Evolutionary conservation across 1,140 invertebrate species (phyloP).

Genomic region (Hermetia illucens): DNA sequence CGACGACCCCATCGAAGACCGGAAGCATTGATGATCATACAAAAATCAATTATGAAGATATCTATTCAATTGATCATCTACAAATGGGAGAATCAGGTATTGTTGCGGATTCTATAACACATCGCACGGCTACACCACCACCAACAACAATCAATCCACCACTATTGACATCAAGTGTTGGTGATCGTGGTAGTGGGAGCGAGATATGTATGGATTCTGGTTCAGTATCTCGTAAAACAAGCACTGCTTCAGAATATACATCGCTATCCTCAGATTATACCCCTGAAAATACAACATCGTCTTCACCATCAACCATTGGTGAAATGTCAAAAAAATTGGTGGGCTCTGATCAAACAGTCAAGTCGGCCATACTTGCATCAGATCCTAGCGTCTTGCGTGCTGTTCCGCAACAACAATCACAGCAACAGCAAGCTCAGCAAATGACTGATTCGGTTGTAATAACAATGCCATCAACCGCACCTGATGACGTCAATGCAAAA

Average conservation of each 20-base stretch:
- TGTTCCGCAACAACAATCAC: too few species aligned
- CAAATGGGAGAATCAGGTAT: too few species aligned
- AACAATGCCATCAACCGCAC: too few species aligned
- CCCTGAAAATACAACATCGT: slow-evolving; percentile 32
- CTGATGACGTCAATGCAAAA: too few species aligned
- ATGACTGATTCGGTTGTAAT: too few species aligned
- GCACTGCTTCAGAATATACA: slow-evolving; percentile 33
- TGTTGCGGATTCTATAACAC: too few species aligned
- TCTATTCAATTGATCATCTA: too few species aligned
- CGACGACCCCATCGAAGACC: slow-evolving; percentile 9
- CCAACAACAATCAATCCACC: slow-evolving; percentile 17
- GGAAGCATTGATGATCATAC: slow-evolving; percentile 1
- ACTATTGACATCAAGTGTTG: slow-evolving; percentile 20
- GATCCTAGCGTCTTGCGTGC: too few species aligned
- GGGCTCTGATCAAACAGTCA: not conserved
- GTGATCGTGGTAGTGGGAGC: slow-evolving; percentile 29
- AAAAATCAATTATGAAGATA: not conserved
- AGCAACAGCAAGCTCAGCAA: too few species aligned
- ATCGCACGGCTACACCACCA: slow-evolving; percentile 9
- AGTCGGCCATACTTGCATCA: not conserved
- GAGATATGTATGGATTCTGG: slow-evolving; percentile 33
- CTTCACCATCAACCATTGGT: slow-evolving; percentile 3
- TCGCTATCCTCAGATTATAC: slow-evolving; percentile 34
- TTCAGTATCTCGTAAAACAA: slow-evolving; percentile 36
- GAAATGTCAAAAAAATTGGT: not conserved